Conservation (phyloP, 2,888 invertebrate genomes). For the Hyposoter didymator region DNA sequence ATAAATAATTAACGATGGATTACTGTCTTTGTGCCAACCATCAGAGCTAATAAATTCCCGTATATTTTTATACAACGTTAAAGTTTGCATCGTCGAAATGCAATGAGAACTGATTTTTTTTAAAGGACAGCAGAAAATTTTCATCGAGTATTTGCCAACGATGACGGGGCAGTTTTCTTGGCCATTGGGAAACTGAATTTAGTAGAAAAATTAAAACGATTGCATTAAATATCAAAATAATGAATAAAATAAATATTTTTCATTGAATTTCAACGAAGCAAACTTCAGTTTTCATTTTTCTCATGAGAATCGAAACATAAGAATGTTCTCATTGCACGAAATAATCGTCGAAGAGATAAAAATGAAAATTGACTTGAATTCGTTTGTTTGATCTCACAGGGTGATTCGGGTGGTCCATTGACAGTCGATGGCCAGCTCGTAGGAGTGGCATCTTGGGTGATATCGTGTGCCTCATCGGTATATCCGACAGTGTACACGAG, state of each 20-base stretch:
- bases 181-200: too few species aligned
- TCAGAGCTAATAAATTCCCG: too few species aligned
- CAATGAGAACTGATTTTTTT: too few species aligned
- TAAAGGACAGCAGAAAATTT: too few species aligned
- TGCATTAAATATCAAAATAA: too few species aligned
- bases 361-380: neutral
- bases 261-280: neutral
- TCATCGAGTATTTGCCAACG: too few species aligned
- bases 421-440: conserved; percentile 74
- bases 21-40: neutral
- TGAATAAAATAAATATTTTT: neutral
- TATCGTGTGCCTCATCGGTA: conserved; percentile 72
- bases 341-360: neutral
- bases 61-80: too few species aligned
- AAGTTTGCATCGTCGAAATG: too few species aligned
- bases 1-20: too few species aligned
- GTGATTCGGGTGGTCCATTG: conserved; percentile 79
- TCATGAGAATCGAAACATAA: neutral
- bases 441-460: conserved; percentile 79
- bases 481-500: conserved; percentile 78
- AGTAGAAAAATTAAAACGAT: neutral
- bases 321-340: neutral
- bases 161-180: too few species aligned
- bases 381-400: conserved; percentile 67
- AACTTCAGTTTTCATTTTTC: neutral